A percentile compares a stretch with the other conserved stretches of the same genome.
phyloP scores from a whole-genome alignment of 2,888 invertebrate species.

The Bombylius discolor region DNA sequence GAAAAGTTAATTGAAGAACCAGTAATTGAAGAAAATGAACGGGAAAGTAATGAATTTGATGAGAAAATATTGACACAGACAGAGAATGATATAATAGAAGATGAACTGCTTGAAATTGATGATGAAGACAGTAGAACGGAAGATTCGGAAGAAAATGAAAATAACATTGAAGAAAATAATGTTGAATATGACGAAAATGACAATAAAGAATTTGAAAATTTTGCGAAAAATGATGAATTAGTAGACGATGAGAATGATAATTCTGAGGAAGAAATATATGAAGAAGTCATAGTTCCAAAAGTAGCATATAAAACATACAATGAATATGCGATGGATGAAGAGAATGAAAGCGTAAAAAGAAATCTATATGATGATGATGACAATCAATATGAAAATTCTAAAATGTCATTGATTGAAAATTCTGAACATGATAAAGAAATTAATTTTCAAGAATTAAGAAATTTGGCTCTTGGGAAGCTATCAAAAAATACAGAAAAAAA shows the following conservation, averaged over 20 bases:
- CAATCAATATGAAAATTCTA: too few species aligned
- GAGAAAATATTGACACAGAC: not conserved
- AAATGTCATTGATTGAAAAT: too few species aligned
- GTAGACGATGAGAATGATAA: not conserved
- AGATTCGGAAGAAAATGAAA: not conserved
- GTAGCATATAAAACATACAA: not conserved
- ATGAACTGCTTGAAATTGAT: not conserved
- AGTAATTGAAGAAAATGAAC: slow-evolving; percentile 4
- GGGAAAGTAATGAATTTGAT: not conserved
- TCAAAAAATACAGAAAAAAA: slow-evolving; percentile 17
- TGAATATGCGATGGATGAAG: not conserved
- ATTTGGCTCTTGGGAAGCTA: slow-evolving; percentile 27
- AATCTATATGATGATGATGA: slow-evolving; percentile 2
- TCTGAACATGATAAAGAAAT: slow-evolving; percentile 22
- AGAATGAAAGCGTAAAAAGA: slow-evolving; percentile 3
- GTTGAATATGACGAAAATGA: not conserved
- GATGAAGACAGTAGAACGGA: not conserved
- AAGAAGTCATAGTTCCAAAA: not conserved
- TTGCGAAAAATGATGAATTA: too few species aligned
- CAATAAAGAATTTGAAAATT: not conserved
- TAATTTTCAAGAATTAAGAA: slow-evolving; percentile 29
- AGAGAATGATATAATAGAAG: not conserved
- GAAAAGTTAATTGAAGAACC: not conserved
- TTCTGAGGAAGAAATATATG: not conserved
- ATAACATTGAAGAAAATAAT: not conserved